A percentile compares a stretch with the other conserved stretches of the same genome.
phyloP scores from a whole-genome alignment of 1,140 invertebrate species.

The Dolichoris vasculosae region DNA sequence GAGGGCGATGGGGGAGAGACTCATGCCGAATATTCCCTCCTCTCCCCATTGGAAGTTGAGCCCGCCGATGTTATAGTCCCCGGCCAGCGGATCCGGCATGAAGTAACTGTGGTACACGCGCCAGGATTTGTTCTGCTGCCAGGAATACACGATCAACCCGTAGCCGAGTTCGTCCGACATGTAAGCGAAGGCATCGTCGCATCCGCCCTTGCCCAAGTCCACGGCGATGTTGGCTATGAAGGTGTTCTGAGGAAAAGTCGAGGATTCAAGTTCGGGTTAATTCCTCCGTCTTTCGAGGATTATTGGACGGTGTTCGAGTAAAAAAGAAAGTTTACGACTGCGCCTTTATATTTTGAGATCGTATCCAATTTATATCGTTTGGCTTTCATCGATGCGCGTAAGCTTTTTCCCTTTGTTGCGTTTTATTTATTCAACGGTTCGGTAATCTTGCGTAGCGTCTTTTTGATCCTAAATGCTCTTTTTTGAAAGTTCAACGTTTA shows the following conservation, averaged over 20 bases:
- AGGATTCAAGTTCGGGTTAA: neutral
- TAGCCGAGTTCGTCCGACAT: constrained; percentile 88
- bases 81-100: constrained; percentile 84
- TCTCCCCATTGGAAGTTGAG: constrained; percentile 88
- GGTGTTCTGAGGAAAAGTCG: constrained; percentile 72
- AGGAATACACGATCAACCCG: constrained; percentile 85
- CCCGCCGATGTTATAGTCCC: constrained; percentile 85
- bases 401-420: neutral
- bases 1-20: constrained; percentile 78
- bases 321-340: neutral
- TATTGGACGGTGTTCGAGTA: neutral
- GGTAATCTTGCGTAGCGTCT: neutral
- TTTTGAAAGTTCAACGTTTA: neutral
- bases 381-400: neutral
- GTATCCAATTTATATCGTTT: neutral
- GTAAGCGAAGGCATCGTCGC: constrained; percentile 86
- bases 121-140: constrained; percentile 84
- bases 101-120: constrained; percentile 84
- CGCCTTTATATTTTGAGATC: neutral
- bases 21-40: constrained; percentile 88
- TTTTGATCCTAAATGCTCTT: neutral
- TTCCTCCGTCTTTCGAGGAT: neutral
- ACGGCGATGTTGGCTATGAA: constrained; percentile 89
- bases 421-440: neutral
- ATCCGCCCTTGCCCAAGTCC: constrained; percentile 81